phyloP scores from a whole-genome alignment of 2,113 vertebrate genomes.

The Mormyrus lacerda region DNA sequence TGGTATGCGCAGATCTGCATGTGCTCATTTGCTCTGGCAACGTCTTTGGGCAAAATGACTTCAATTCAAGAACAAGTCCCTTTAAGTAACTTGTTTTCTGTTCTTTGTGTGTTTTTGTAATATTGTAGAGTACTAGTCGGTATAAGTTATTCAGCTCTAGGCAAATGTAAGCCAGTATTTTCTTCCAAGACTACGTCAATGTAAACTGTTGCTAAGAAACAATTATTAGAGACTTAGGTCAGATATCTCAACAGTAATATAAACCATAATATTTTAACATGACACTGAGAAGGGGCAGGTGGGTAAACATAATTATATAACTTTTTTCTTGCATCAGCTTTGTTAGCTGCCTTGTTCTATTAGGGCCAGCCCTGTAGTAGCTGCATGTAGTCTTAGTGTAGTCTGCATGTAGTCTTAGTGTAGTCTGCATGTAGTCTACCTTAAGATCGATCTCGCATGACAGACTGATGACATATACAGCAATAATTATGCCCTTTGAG shows the following conservation, averaged over 20 bases:
- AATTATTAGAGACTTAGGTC: neutral
- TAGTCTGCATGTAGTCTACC: neutral
- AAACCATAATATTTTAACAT: neutral
- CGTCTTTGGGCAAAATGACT: neutral
- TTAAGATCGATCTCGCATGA: neutral
- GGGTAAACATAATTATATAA: neutral
- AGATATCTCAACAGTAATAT: neutral
- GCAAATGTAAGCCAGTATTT: neutral
- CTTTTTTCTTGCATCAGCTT: neutral
- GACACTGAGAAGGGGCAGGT: neutral
- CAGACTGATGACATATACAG: neutral
- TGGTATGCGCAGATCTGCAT: neutral
- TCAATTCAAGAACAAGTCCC: neutral
- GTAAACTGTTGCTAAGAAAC: neutral
- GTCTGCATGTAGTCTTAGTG: too few species aligned
- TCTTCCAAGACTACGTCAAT: neutral
- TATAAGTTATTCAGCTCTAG: neutral
- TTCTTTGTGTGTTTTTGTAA: neutral
- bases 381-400: neutral
- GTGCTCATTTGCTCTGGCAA: neutral
- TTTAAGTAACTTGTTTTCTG: neutral
- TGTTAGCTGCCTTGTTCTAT: neutral
- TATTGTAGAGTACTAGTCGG: neutral
- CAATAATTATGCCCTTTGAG: constrained; percentile 15
- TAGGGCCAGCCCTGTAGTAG: neutral